phyloP scores from a whole-genome alignment of 2,888 invertebrate genomes.

The Harmothoe impar region DNA sequence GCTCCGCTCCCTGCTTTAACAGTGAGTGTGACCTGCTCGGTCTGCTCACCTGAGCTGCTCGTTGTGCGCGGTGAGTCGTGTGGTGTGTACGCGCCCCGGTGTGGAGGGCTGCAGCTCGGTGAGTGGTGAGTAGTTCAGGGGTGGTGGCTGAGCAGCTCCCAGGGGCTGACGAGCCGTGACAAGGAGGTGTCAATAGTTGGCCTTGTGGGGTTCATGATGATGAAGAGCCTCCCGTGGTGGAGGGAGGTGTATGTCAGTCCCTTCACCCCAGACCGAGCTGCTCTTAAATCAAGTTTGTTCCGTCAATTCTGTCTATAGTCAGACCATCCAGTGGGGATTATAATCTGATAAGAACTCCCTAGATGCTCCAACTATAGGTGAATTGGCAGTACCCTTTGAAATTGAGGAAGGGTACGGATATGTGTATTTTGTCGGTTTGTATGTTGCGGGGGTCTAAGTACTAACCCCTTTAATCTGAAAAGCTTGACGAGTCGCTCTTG shows the following conservation, averaged over 20 bases:
- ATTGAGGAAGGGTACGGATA: no score
- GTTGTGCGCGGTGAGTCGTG: neutral
- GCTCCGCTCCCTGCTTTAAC: no score
- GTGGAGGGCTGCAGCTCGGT: neutral
- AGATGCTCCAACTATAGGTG: no score
- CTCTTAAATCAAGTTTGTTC: neutral
- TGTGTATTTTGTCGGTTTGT: no score
- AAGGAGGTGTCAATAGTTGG: constrained; percentile 19
- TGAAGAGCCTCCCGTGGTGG: neutral
- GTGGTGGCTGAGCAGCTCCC: constrained; percentile 6
- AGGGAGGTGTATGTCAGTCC: neutral
- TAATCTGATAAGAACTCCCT: no score
- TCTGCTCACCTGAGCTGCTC: neutral
- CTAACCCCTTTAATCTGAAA: no score
- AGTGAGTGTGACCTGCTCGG: no score
- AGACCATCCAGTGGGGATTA: no score
- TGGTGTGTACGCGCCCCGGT: neutral
- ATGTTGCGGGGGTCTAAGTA: no score
- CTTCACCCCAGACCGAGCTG: neutral
- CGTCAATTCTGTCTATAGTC: no score
- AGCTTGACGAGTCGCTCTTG: no score
- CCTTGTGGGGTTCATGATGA: neutral
- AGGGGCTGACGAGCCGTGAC: neutral
- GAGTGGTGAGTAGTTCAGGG: neutral
- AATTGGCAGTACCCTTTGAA: no score